phyloP scores from a whole-genome alignment of 2,113 vertebrate species.

The Polyodon spathula region DNA sequence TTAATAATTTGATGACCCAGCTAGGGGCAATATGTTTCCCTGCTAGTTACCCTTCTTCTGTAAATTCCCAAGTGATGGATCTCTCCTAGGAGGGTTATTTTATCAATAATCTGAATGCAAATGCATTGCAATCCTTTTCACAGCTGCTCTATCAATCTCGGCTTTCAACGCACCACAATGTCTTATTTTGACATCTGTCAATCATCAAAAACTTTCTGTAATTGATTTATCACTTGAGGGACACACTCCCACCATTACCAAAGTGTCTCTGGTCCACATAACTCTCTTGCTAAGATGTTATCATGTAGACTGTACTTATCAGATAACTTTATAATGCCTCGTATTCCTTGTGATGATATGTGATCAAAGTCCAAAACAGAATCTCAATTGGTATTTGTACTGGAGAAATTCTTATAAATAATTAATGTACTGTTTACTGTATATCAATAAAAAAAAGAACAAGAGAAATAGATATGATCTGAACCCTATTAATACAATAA shows the following conservation, averaged over 20 bases:
- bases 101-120: conserved; percentile 42
- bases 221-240: neutral
- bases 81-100: conserved; percentile 33
- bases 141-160: conserved; percentile 36
- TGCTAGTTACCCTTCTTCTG: too few relatives aligned
- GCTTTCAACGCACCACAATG: conserved; percentile 23
- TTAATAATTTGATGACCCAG: too few relatives aligned
- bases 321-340: conserved; percentile 5
- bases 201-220: conserved; percentile 28
- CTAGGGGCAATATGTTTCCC: too few relatives aligned
- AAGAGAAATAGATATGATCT: too few relatives aligned
- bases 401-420: neutral
- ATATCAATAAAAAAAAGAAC: too few relatives aligned
- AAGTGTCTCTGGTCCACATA: neutral
- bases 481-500: too few relatives aligned
- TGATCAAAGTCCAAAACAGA: neutral
- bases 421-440: too few relatives aligned
- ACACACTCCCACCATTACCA: neutral
- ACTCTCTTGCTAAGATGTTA: neutral
- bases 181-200: conserved; percentile 37
- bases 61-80: conserved; percentile 31
- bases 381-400: neutral
- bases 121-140: conserved; percentile 32
- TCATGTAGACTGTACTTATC: conserved; percentile 4
- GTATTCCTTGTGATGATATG: neutral